phyloP scores from a whole-genome alignment of 2,797 vertebrate genomes.

The Molossus molossus region DNA sequence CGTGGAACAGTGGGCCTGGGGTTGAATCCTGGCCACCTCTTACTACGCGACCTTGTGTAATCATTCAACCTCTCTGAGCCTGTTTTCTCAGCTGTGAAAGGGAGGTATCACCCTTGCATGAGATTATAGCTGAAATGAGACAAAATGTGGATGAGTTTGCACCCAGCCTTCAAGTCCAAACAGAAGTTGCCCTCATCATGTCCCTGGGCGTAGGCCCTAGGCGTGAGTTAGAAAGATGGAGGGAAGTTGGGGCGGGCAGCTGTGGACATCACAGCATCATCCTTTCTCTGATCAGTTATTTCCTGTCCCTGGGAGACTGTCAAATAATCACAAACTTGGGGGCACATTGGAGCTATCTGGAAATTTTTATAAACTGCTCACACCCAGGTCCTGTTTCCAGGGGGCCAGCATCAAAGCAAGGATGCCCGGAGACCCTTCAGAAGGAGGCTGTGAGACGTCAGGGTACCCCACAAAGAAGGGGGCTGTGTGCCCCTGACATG shows the following conservation, averaged over 20 bases:
- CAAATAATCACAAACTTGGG: not conserved
- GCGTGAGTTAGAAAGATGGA: not conserved
- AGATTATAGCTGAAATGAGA: not conserved
- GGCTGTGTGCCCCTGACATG: not conserved
- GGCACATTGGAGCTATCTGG: not conserved
- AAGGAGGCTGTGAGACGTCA: not conserved
- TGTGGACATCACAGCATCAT: not conserved
- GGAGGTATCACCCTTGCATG: not conserved
- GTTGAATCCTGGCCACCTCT: not conserved
- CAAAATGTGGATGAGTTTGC: not conserved
- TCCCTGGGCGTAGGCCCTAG: not conserved
- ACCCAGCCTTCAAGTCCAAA: not conserved
- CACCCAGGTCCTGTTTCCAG: not conserved
- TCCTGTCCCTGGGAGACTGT: not conserved
- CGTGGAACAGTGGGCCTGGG: no score
- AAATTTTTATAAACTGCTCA: not conserved
- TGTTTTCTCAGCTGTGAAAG: slow-evolving; percentile 25
- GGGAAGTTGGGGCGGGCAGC: not conserved
- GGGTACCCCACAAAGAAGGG: not conserved
- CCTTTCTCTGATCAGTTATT: not conserved
- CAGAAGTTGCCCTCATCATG: not conserved
- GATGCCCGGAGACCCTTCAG: not conserved
- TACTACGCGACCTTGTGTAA: not conserved
- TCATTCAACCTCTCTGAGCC: not conserved
- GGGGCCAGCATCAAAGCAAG: not conserved